Conservation (phyloP, 2,113 vertebrate species). For the Ictalurus furcatus region DNA sequence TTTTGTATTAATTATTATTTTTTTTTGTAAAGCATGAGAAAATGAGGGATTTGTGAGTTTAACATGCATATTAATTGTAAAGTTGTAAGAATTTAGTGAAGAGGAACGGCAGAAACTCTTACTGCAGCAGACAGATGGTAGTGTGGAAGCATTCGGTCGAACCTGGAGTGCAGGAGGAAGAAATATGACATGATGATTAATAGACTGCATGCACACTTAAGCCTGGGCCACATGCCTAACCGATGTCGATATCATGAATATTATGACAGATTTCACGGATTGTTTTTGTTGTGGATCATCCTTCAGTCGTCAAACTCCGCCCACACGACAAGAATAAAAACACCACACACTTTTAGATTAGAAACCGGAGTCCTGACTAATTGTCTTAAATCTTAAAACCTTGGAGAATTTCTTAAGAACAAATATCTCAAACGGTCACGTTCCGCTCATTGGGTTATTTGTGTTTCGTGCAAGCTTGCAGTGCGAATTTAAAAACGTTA, state of each 20-base stretch:
- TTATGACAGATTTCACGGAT: background rate
- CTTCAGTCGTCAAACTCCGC: background rate
- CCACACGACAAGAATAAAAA: background rate
- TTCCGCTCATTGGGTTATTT: background rate
- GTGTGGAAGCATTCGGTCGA: background rate
- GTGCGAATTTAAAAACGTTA: background rate
- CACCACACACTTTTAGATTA: background rate
- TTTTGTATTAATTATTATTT: background rate
- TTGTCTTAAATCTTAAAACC: background rate
- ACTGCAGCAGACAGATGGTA: slow-evolving; percentile 9
- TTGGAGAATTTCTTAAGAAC: background rate
- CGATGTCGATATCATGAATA: background rate
- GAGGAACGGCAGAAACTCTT: background rate
- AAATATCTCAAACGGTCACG: background rate
- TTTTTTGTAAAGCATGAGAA: background rate
- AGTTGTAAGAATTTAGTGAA: background rate
- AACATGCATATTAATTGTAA: background rate
- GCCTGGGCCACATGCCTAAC: background rate
- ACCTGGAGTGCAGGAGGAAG: background rate
- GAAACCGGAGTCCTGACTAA: background rate
- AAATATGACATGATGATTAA: background rate
- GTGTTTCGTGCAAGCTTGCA: background rate
- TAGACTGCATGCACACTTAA: background rate
- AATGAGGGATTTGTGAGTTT: slow-evolving; percentile 2
- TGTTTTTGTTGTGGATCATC: background rate